Base-by-base conservation (phyloP, 1,140 invertebrate genomes). In the Drosophila lini region DNA sequence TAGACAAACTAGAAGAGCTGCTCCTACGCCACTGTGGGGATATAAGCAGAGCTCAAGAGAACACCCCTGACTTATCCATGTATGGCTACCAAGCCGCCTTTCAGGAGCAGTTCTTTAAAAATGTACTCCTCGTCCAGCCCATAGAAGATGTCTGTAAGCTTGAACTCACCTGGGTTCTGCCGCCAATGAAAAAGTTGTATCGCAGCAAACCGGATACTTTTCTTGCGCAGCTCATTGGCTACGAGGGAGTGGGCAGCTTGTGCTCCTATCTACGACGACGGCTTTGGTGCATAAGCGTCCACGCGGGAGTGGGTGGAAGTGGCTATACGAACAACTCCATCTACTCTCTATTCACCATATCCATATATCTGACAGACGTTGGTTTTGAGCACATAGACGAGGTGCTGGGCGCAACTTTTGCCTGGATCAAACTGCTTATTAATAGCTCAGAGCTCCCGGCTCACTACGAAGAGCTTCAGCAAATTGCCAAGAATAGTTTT, bases 161-260 rank as follows among this genome's bases (percentile, higher is more conserved):
- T 4, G 94, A 96, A 62, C 82, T 98, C 5, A 96, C 94, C 8
- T 98, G 97, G 97, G 93, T 95, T 4, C 93, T 98, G 92, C 96
- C 96, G 9, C 94, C 97, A 1, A 91, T 96, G 83, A 63, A 70
- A 0, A 10, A 58, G 0, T 93, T 95, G 15, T 98, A 97, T 83
- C 94, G 94, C 88, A 94, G 93, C 16, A 97, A 97, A 92, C 96
- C 97, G 0, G 94, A 96, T 61, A 93, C 95, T 16, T 97, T 98
- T 80, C 82, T 98, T 1, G 95, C 96, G 0, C 96, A 96, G 93
- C 91, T 98, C 6, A 92, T 98, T n/a, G 97, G 97, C 0, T 96
- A 98, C 90, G 97, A 98, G 93, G 97, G 97, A 4, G 95, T 95
- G 78, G 97, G 97, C 13, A 97, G 97, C 78, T 91, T 99, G 13